Evolutionary conservation across 2,113 vertebrate genomes (phyloP), one percentile per base, ranked within the genome.

Genomic region (Toxotes jaculatrix): DNA sequence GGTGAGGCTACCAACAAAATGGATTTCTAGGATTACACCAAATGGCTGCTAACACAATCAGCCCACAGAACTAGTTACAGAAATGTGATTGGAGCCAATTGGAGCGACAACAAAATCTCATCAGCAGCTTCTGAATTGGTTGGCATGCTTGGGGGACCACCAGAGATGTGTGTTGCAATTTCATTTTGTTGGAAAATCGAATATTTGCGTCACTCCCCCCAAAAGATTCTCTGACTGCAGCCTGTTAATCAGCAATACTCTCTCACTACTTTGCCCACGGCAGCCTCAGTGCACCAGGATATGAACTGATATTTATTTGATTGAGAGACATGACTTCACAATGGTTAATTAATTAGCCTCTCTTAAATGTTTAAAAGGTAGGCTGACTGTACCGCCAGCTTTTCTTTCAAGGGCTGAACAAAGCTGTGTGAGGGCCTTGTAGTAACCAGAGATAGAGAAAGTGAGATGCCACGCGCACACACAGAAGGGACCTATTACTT

Each of bases 401-500:
- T 75, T 82, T 72, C 45, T 56, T 64, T 34, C 66, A 73, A 61
- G n/a, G 51, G 51, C 45, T 0, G 38, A 80, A 87, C 67, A 89
- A 84, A 86, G 82, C 77, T 74, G 31, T 62, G 49, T 60, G 65
- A 60, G 63, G 78, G 83, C 79, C 88, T 77, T 56, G 65, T 87
- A 60, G 68, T 79, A 86, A 80, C 77, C 45, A 80, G 67, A 85
- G 77, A 84, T 16, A 55, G 74, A 75, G 77, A 59, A 64, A 77
- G 74, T 73, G 79, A 88, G 87, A 80, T 86, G 83, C 82, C 89
- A 82, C 84, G 63, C 23, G 49, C 53, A 68, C 70, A 85, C 42
- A 72, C 84, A 87, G 74, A 82, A 80, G 91, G 83, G 87, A 90
- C 92, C 86, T 83, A 93, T 93, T 94, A 94, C 90, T 93, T 93